A percentile compares a stretch with the other conserved stretches of the same genome.
phyloP scores from a whole-genome alignment of 1,140 invertebrate species.

The Gryon sp. region DNA sequence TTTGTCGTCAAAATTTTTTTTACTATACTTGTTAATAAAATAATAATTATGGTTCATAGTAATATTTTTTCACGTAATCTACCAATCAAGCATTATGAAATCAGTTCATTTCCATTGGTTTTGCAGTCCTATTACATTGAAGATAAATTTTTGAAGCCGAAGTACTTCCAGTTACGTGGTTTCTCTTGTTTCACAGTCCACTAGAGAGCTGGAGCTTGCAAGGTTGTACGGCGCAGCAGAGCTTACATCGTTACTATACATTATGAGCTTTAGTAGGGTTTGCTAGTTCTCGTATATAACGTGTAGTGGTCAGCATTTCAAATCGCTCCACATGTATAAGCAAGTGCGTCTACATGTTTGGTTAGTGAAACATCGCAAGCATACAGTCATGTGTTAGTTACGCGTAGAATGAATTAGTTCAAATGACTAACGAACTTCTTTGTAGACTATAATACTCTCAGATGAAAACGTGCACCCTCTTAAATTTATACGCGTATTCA shows the following conservation, averaged over 20 bases:
- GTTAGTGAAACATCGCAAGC: constrained; percentile 55
- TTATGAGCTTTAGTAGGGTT: constrained; percentile 73
- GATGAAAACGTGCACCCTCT: constrained; percentile 47
- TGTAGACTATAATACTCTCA: constrained; percentile 29
- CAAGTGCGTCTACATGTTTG: constrained; percentile 57
- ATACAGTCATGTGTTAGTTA: constrained; percentile 48
- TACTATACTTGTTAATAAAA: too few species aligned
- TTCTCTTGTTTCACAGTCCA: constrained; percentile 56
- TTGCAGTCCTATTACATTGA: constrained; percentile 17
- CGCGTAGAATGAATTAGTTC: constrained; percentile 41
- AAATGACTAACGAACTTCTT: constrained; percentile 31
- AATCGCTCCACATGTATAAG: constrained; percentile 62
- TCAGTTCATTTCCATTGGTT: constrained; percentile 16
- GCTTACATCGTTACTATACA: constrained; percentile 69
- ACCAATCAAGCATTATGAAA: constrained; percentile 5
- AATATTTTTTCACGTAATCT: neutral
- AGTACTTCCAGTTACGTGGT: constrained; percentile 48
- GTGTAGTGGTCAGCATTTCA: constrained; percentile 71
- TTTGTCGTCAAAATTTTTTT: too few species aligned
- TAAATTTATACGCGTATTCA: constrained; percentile 39
- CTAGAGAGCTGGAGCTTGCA: constrained; percentile 42
- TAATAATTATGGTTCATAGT: too few species aligned
- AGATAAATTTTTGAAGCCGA: constrained; percentile 54
- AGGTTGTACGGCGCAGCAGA: constrained; percentile 38
- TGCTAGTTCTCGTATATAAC: constrained; percentile 67